A percentile compares a stretch with the other conserved stretches of the same genome.
Conservation (phyloP, 2,888 invertebrate species). For the Notodonta ziczac region DNA sequence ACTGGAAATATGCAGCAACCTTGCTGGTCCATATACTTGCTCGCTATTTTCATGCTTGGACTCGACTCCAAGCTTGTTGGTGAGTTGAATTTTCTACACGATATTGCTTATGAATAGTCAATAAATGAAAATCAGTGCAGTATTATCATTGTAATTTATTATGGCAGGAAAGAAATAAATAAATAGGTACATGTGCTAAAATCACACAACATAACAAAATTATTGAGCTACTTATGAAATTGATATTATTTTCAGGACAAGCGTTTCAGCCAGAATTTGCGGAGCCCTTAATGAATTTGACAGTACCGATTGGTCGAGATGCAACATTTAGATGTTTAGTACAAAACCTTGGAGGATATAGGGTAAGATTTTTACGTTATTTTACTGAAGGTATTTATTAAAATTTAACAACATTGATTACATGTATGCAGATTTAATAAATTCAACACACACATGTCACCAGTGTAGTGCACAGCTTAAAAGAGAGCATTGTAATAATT, state of each 20-base stretch:
- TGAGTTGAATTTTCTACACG: slow-evolving; percentile 37
- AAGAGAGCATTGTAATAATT: too few species aligned
- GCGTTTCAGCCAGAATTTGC: slow-evolving; percentile 94
- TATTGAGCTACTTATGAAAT: too few species aligned
- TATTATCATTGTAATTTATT: too few species aligned
- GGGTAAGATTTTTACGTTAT: slow-evolving; percentile 84
- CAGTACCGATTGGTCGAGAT: slow-evolving; percentile 93
- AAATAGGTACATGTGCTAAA: too few species aligned
- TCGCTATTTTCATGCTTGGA: slow-evolving; percentile 72
- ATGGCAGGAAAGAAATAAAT: too few species aligned
- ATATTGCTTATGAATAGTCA: not conserved
- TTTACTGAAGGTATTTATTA: slow-evolving; percentile 24
- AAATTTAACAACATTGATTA: too few species aligned
- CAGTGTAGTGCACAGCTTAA: too few species aligned
- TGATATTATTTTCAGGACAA: slow-evolving; percentile 80
- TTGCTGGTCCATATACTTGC: slow-evolving; percentile 67
- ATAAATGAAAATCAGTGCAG: not conserved
- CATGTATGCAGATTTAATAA: too few species aligned
- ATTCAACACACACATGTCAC: too few species aligned
- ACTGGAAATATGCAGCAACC: slow-evolving; percentile 71
- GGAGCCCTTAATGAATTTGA: slow-evolving; percentile 92
- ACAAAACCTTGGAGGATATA: slow-evolving; percentile 93
- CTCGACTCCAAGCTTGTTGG: slow-evolving; percentile 76
- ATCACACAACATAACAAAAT: too few species aligned
- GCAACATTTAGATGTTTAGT: slow-evolving; percentile 95